Base-by-base conservation (phyloP, 2,113 vertebrate genomes). In the Gallinago media region DNA sequence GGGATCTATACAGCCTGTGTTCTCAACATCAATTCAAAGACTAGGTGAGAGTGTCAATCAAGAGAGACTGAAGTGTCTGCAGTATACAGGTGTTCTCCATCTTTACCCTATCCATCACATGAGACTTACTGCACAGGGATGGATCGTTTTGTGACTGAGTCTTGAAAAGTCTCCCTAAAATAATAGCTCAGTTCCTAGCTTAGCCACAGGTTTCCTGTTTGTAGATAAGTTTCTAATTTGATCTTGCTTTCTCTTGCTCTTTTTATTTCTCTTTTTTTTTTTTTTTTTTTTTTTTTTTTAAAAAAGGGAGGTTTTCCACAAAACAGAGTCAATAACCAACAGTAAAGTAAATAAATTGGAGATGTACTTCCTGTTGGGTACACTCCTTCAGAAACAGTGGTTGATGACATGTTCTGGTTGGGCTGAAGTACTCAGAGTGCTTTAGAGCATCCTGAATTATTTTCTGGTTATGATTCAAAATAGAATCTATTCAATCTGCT, bases 41-140 rank as follows among this genome's bases (percentile, higher is more conserved):
- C 65, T 91, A 75, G 94, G 89, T 92, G 89, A 92, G 68, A 82
- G 36, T 89, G 86, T 95, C 93, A 95, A 75, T 93, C 90, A 83
- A 47, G 84, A 47, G 62, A 72, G 63, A 50, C 89, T 87, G 88
- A 92, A 94, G 80, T 94, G 65, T 87, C 52, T 95, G 73, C 52
- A 25, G 52, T 50, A 8, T 91, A 75, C 77, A 95, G 84, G 89
- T 96, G 87, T 92, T 95, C 73, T 89, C 73, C 47, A n/a, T 84
- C 79, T 89, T 95, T 89, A 91, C 65, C 29, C 31, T 92, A 23
- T 72, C 47, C 55, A 27, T 84, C 76, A 72, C 61, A n/a, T 31
- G 83, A 84, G 70, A 75, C 68, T 89, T 93, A 68, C 0, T 2
- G 0, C 40, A 46, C 63, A 87, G 84, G 66, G 34, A 47, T 78